A percentile compares a stretch with the other conserved stretches of the same genome.
These are phyloP conservation scores for Microctonus brassicae DNA, from an alignment of 2,888 invertebrate genomes.

Conservation along the genomic window DNA sequence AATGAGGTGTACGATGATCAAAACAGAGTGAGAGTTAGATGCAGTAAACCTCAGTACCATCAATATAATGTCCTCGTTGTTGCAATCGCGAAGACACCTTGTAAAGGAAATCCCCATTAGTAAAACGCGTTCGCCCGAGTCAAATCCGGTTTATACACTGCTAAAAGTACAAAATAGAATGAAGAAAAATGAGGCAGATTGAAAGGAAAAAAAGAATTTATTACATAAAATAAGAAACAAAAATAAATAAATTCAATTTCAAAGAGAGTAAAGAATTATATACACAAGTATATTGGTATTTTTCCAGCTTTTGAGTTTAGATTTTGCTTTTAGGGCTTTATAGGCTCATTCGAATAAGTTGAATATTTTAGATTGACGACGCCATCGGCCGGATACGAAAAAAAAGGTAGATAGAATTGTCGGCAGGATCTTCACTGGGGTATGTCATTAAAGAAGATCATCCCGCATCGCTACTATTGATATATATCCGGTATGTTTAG, in stretches of 20 bases:
- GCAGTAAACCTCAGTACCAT: no score
- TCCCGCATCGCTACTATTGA: conserved; percentile 41
- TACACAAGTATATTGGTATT: not conserved
- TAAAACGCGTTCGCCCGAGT: conserved; percentile 46
- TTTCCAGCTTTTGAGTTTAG: no score
- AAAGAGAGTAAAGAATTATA: conserved; percentile 31
- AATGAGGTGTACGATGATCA: not conserved
- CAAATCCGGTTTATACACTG: conserved; percentile 55
- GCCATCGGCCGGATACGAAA: conserved; percentile 11
- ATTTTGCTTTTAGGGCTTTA: no score
- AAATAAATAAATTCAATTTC: no score
- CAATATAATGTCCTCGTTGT: no score
- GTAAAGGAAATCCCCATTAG: conserved; percentile 58
- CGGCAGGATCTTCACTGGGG: conserved; percentile 27
- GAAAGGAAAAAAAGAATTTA: not conserved
- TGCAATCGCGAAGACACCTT: conserved; percentile 49
- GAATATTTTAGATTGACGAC: conserved; percentile 2
- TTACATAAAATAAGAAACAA: conserved; percentile 11
- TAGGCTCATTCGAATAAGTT: not conserved
- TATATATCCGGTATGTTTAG: conserved; percentile 45
- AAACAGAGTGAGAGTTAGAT: no score
- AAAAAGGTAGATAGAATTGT: not conserved
- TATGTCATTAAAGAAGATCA: conserved; percentile 52
- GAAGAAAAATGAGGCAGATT: conserved; percentile 14
- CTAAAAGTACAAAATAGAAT: conserved; percentile 5